A percentile compares a stretch with the other conserved stretches of the same genome.
Conservation (phyloP, 2,888 invertebrate genomes). For the Chloroclystis v-ata region DNA sequence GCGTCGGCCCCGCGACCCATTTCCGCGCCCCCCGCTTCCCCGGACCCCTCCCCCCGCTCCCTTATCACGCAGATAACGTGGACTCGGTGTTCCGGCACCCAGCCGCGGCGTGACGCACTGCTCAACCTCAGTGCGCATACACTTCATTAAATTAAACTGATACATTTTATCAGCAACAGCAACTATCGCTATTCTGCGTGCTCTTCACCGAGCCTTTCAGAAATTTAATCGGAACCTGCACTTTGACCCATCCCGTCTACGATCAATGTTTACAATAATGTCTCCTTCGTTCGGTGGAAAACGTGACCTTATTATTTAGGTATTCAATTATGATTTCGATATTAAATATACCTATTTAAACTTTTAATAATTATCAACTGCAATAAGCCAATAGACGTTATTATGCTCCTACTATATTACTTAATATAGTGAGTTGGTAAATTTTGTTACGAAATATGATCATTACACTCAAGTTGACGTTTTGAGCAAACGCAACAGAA, state of each 20-base stretch:
- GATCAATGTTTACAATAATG: too few relatives aligned
- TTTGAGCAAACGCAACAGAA: too few relatives aligned
- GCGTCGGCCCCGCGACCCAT: constrained; percentile 70
- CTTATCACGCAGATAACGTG: constrained; percentile 62
- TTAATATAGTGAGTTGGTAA: too few relatives aligned
- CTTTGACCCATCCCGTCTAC: background rate
- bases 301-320: too few relatives aligned
- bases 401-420: too few relatives aligned
- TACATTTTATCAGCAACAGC: background rate
- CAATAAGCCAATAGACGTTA: too few relatives aligned
- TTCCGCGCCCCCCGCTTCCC: constrained; percentile 48
- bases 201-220: background rate
- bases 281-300: too few relatives aligned
- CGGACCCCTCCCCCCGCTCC: constrained; percentile 42
- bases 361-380: too few relatives aligned
- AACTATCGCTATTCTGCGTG: background rate
- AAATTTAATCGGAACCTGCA: background rate
- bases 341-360: too few relatives aligned
- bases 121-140: constrained; percentile 8
- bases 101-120: constrained; percentile 22
- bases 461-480: too few relatives aligned
- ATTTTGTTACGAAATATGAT: too few relatives aligned
- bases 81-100: constrained; percentile 37
- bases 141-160: constrained; percentile 1
- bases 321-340: too few relatives aligned